These are phyloP conservation scores for Dicaeum eximium DNA, from an alignment of 2,113 vertebrate species.

Conservation along the genomic window DNA sequence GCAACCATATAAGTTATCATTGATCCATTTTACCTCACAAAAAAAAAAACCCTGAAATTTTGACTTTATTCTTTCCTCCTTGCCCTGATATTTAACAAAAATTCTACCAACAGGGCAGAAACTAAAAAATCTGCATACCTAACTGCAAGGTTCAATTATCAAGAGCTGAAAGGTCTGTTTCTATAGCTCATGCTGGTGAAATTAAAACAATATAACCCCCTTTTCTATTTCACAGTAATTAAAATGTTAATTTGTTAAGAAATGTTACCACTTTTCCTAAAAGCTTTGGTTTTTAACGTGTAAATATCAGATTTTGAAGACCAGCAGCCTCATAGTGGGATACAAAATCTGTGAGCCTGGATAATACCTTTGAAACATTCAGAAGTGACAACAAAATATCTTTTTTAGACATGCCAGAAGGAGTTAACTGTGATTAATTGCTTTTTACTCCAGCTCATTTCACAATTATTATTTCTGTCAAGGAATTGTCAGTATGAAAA, in stretches of 20 bases:
- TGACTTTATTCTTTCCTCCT: not conserved
- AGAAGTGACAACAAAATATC: slow-evolving; percentile 14
- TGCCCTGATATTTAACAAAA: not conserved
- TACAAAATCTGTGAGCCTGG: slow-evolving; percentile 29
- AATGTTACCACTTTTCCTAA: slow-evolving; percentile 24
- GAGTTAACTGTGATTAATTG: slow-evolving; percentile 60
- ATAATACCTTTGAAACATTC: slow-evolving; percentile 55
- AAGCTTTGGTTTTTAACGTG: not conserved
- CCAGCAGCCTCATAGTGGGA: slow-evolving; percentile 41
- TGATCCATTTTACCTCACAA: not conserved
- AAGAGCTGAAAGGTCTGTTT: not conserved
- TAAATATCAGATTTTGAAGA: slow-evolving; percentile 35
- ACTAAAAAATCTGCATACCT: not conserved
- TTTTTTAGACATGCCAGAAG: slow-evolving; percentile 26
- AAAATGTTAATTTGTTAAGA: slow-evolving; percentile 19
- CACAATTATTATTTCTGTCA: slow-evolving; percentile 59
- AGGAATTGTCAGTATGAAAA: slow-evolving; percentile 52
- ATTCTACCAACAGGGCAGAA: not conserved
- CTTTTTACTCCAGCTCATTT: slow-evolving; percentile 45
- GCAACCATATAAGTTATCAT: not conserved
- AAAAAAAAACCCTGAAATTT: not conserved
- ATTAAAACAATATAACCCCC: not conserved
- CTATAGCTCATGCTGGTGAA: not conserved
- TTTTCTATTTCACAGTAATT: slow-evolving; percentile 33
- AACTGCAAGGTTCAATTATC: not conserved